Evolutionary conservation across 2,797 vertebrate genomes (phyloP).

Genomic region (Sebastes trivittatus): DNA sequence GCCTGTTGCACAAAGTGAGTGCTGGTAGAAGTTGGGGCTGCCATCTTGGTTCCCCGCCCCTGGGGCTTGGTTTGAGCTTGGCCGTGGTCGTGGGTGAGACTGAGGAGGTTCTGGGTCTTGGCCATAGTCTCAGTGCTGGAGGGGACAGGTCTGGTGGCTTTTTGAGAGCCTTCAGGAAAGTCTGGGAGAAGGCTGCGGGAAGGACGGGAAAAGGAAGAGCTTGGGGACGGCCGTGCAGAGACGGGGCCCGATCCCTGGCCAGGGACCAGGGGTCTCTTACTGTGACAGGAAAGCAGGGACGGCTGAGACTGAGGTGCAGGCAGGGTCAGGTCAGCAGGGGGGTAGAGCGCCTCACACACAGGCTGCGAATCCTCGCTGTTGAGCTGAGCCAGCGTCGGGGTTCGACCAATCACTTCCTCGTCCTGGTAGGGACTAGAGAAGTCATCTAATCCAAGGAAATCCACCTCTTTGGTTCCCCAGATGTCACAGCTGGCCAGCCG

Average conservation of each 20-base stretch:
- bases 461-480: constrained; percentile 99
- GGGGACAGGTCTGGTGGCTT: constrained; percentile 89
- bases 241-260: constrained; percentile 53
- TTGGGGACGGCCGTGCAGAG: constrained; percentile 69
- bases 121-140: constrained; percentile 92
- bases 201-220: constrained; percentile 68
- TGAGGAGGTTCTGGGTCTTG: constrained; percentile 84
- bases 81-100: constrained; percentile 54
- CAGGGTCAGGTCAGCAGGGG: constrained; percentile 83
- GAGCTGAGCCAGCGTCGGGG: constrained; percentile 96
- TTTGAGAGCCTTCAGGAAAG: constrained; percentile 90
- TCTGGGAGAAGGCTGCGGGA: constrained; percentile 77
- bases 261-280: constrained; percentile 66
- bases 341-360: constrained; percentile 92
- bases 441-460: constrained; percentile 96
- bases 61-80: constrained; percentile 51
- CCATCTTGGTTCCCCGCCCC: constrained; percentile 77
- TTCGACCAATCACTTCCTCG: constrained; percentile 96
- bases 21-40: constrained; percentile 83
- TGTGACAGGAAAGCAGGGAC: constrained; percentile 74
- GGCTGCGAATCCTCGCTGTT: constrained; percentile 98
- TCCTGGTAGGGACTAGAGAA: constrained; percentile 99
- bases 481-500: constrained; percentile 97
- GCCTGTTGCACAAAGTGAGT: constrained; percentile 96
- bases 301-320: constrained; percentile 78